Evolutionary conservation across 1,140 invertebrate genomes (phyloP), one percentile per base, ranked within the genome.

Genomic region (Aricia agestis): DNA sequence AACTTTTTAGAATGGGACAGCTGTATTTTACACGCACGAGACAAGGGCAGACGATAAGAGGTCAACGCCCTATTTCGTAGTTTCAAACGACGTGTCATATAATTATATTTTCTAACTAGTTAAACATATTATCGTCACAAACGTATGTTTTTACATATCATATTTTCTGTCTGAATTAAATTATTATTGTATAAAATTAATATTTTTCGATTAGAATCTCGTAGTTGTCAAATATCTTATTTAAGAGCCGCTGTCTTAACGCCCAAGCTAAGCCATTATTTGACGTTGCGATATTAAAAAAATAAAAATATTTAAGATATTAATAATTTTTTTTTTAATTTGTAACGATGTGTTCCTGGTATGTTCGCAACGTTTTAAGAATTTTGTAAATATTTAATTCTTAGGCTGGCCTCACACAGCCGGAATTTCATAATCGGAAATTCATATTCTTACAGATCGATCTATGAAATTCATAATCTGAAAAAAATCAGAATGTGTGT

Each of bases 101-200:
- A 52, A 13, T 52, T 1, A 52, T 52, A 52, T 52, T 52, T 15
- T 52, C 13, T 52, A 52, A 52, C 45, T 52, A 52, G 45, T 52
- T 52, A 52, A 36, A 25, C 25, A 36, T 36, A 36, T 36, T 63
- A 63, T 10, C 10, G 59, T 25, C 59, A 63, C 59, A 25, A 25
- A 63, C 18, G 59, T 63, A 59, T 59, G 17, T 58, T 58, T 18
- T 63, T 19, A 63, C 59, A 63, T 63, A 63, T 63, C 59, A 63
- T 63, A 19, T 59, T 59, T 59, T 59, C 58, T 31, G 19, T 63
- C 10, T 63, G 59, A 63, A 11, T 9, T 25, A 63, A 25, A 63
- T 18, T 63, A 19, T 18, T 25, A 63, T 63, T 11, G 59, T 63
- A 19, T 59, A 59, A 18, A 25, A 25, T 36, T 36, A 25, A 63